These are phyloP conservation scores for Scytalopus superciliaris DNA, from an alignment of 2,113 vertebrate genomes.

Conservation along the genomic window DNA sequence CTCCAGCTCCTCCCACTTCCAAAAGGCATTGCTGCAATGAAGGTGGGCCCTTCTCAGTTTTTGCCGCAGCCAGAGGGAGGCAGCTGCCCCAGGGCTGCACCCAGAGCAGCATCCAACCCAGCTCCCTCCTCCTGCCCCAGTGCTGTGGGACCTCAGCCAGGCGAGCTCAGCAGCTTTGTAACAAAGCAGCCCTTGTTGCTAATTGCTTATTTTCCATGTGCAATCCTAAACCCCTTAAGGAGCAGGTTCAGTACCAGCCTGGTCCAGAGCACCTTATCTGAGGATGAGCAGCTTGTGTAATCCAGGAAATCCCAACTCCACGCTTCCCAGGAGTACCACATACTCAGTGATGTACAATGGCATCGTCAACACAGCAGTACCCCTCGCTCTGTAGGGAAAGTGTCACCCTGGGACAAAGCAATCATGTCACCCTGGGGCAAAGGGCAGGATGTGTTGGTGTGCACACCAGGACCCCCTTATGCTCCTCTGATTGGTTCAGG, in stretches of 20 bases:
- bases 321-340: rapidly evolving
- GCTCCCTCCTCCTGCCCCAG: rapidly evolving
- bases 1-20: background rate
- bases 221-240: conserved; percentile 4
- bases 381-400: background rate
- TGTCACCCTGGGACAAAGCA: background rate
- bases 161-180: background rate
- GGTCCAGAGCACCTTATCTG: background rate
- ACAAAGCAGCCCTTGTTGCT: conserved; percentile 39
- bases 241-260: conserved; percentile 18
- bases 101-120: background rate
- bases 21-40: background rate
- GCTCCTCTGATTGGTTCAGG: background rate
- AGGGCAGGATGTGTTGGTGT: background rate
- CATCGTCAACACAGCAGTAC: background rate
- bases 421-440: background rate
- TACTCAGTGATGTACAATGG: background rate
- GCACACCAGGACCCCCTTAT: background rate
- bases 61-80: background rate
- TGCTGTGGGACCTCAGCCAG: rapidly evolving
- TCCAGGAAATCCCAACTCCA: background rate
- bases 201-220: background rate
- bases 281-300: background rate
- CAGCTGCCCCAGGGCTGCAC: rapidly evolving
- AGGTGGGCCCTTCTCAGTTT: background rate